These are phyloP conservation scores for Sebastes nivosus DNA, from an alignment of 2,797 vertebrate species.

Conservation along the genomic window DNA sequence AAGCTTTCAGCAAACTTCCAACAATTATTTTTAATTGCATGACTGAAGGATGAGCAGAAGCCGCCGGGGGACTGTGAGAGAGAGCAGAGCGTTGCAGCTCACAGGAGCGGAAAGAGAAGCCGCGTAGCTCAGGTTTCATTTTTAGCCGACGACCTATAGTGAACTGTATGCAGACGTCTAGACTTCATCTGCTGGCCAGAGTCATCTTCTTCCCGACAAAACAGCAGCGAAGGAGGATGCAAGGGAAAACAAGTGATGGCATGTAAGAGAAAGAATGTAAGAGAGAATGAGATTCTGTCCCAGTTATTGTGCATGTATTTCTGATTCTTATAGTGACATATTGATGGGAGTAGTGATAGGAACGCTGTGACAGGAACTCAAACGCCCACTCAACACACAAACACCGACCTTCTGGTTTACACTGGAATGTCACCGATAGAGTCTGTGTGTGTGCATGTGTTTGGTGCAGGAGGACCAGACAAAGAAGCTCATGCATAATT, in stretches of 20 bases:
- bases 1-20: not conserved
- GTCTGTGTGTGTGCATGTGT: not conserved
- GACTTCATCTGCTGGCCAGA: conserved; percentile 50
- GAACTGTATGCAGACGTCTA: conserved; percentile 53
- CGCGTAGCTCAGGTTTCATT: conserved; percentile 60
- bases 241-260: conserved; percentile 12
- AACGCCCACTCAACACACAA: conserved; percentile 36
- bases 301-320: conserved; percentile 11
- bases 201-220: conserved; percentile 43
- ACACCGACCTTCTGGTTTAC: conserved; percentile 32
- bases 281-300: conserved; percentile 3
- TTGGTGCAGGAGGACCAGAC: conserved; percentile 34
- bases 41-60: conserved; percentile 9
- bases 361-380: conserved; percentile 46
- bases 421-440: conserved; percentile 30
- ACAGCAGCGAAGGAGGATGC: conserved; percentile 12
- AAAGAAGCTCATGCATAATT: conserved; percentile 65
- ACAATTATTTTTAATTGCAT: conserved; percentile 30
- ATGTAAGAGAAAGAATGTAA: not conserved
- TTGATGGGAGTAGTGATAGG: conserved; percentile 29
- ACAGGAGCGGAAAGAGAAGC: conserved; percentile 43
- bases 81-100: conserved; percentile 19
- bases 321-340: conserved; percentile 30
- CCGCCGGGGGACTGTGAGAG: not conserved
- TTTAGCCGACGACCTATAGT: conserved; percentile 47